These are phyloP conservation scores for Stenotaenia linearis DNA, from an alignment of 2,888 invertebrate species.

Conservation along the genomic window DNA sequence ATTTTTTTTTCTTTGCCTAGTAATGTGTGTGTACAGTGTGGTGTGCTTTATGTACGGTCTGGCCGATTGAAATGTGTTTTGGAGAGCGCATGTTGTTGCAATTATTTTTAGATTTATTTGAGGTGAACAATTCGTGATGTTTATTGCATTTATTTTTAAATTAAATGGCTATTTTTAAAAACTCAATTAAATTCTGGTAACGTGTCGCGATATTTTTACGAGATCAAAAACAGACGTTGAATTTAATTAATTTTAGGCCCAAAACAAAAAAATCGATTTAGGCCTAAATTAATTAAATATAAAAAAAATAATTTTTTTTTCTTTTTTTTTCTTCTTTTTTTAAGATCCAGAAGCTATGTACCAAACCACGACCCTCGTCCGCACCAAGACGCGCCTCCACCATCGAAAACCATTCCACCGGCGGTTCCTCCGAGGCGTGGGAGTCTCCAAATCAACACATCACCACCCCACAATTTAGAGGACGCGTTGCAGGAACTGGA, in stretches of 20 bases:
- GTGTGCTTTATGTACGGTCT: neutral
- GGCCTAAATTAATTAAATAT: too few species aligned
- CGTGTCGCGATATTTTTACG: neutral
- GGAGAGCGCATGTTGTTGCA: neutral
- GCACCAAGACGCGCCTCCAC: neutral
- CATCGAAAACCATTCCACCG: constrained; percentile 21
- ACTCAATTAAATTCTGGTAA: neutral
- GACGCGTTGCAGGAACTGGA: constrained; percentile 84
- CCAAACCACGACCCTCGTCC: neutral
- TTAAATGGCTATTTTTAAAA: neutral
- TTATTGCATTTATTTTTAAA: neutral
- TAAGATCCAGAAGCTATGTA: neutral
- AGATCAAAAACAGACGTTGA: neutral
- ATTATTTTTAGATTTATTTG: neutral
- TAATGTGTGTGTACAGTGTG: neutral
- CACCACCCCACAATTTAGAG: constrained; percentile 38
- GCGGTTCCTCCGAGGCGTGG: constrained; percentile 24
- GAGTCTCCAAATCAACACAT: neutral
- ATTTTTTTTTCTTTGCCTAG: neutral
- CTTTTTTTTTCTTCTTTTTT: neutral
- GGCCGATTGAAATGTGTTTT: neutral
- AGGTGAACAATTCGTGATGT: neutral
- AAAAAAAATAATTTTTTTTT: neutral
- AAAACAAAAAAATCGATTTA: too few species aligned
- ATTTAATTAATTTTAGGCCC: too few species aligned